phyloP scores from a whole-genome alignment of 2,797 vertebrate species.

The Protosalanx chinensis region DNA sequence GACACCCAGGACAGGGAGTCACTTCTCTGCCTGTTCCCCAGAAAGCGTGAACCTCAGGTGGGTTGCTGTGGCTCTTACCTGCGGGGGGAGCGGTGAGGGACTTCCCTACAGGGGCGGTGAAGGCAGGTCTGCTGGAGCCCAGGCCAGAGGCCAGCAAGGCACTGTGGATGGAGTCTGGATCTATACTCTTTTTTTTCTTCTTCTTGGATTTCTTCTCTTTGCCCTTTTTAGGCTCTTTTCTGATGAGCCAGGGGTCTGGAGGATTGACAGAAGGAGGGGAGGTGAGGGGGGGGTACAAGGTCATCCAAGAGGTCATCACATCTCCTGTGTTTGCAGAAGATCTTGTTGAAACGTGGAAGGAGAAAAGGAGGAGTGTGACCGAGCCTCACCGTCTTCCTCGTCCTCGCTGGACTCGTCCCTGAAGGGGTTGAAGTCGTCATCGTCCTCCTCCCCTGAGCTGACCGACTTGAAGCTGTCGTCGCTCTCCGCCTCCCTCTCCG shows the following conservation, averaged over 20 bases:
- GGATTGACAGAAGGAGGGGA: not conserved
- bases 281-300: not conserved
- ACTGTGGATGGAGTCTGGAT: constrained; percentile 99
- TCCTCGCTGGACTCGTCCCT: constrained; percentile 94
- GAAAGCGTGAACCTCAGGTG: too few relatives aligned
- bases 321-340: too few relatives aligned
- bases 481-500: constrained; percentile 66
- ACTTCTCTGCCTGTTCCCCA: not conserved
- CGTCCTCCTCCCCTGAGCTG: constrained; percentile 83
- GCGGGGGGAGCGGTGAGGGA: constrained; percentile 58
- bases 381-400: constrained; percentile 87
- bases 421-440: constrained; percentile 96
- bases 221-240: constrained; percentile 95
- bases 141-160: constrained; percentile 98
- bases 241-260: constrained; percentile 94
- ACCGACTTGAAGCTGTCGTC: constrained; percentile 91
- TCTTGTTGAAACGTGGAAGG: not conserved
- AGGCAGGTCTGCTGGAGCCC: constrained; percentile 88
- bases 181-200: constrained; percentile 89
- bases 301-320: not conserved
- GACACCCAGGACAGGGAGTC: not conserved
- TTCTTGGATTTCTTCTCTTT: constrained; percentile 87
- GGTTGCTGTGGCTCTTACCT: constrained; percentile 45
- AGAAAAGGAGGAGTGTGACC: not conserved
- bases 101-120: constrained; percentile 79